Base-by-base conservation (phyloP, 2,113 vertebrate genomes). In the Puma concolor region DNA sequence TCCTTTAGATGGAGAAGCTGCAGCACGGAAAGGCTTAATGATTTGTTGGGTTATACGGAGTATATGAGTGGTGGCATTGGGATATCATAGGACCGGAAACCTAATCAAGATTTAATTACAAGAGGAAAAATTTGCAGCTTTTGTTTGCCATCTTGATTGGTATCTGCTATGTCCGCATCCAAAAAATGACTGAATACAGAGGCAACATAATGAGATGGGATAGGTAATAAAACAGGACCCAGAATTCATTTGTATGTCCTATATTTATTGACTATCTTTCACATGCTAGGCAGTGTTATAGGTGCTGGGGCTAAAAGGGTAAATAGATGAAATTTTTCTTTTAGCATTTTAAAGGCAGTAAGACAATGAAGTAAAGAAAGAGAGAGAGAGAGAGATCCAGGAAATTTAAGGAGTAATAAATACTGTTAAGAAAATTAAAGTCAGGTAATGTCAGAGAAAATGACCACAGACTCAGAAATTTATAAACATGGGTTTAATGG, bases 381-480 rank as follows among this genome's bases (percentile, higher is more conserved):
- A 67, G 1, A 44, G 44, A 44, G 44, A 44, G 63, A 21, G 8
- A 3, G 38, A 13, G 80, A 36, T 5, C 36, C 13, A 91, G 67
- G 44, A 64, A 66, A 90, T 88, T 89, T 90, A 92, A 77, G 33
- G 12, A 44, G 16, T 63, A 38, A 52, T 81, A 76, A 84, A 69
- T 36, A 71, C 36, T 10, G 10, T 63, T 12, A 96, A 97, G 81
- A 88, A 94, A 96, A 93, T 80, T 64, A 66, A 91, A 95, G 83
- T 6, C 41, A 88, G 66, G 44, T 74, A 41, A 76, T 84, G 36
- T 81, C 77, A 36, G 48, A 81, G 29, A 63, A 95, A 91, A 95
- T 81, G 41, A 86, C 44, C 52, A 63, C 11, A 91, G 60, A 81
- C 31, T 95, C 29, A 89, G 74, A 67, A 33, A 79, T 76, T 36